Evolutionary conservation across 2,888 invertebrate species (phyloP).

Genomic region (Antitype chi): DNA sequence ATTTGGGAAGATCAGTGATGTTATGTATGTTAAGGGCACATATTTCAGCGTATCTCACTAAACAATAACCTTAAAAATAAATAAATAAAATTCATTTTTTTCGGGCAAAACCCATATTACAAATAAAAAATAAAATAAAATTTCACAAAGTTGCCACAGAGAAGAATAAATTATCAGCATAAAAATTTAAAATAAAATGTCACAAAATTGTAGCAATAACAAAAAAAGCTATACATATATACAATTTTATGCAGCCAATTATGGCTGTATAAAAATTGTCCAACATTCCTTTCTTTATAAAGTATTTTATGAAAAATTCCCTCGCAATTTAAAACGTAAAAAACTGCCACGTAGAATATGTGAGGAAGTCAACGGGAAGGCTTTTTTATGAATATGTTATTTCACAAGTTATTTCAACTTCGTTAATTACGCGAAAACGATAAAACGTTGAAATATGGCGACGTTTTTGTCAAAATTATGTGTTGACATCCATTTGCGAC

Average conservation of each 20-base stretch:
- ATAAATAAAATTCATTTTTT: too few species aligned
- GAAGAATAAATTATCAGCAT: too few species aligned
- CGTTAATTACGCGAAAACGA: constrained; percentile 50
- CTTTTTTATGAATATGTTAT: constrained; percentile 52
- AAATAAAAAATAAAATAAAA: too few species aligned
- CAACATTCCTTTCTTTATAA: constrained; percentile 53
- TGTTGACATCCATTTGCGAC: constrained; percentile 10
- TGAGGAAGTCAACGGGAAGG: constrained; percentile 50
- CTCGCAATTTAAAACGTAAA: constrained; percentile 55
- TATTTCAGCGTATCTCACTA: too few species aligned
- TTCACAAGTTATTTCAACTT: constrained; percentile 46
- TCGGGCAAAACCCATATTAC: too few species aligned
- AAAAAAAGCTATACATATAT: constrained; percentile 57
- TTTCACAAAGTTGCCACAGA: too few species aligned
- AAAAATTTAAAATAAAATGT: too few species aligned
- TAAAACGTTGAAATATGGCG: constrained; percentile 44
- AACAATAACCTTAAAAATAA: too few species aligned
- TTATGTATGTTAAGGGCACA: too few species aligned
- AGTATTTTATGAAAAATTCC: constrained; percentile 61
- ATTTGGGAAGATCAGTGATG: too few species aligned
- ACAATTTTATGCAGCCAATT: too few species aligned
- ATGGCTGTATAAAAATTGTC: constrained; percentile 51
- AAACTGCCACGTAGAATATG: constrained; percentile 50
- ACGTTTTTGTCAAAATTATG: constrained; percentile 42
- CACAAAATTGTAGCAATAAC: constrained; percentile 34